Evolutionary conservation across 2,797 vertebrate species (phyloP).

Genomic region (Pipistrellus pygmaeus): DNA sequence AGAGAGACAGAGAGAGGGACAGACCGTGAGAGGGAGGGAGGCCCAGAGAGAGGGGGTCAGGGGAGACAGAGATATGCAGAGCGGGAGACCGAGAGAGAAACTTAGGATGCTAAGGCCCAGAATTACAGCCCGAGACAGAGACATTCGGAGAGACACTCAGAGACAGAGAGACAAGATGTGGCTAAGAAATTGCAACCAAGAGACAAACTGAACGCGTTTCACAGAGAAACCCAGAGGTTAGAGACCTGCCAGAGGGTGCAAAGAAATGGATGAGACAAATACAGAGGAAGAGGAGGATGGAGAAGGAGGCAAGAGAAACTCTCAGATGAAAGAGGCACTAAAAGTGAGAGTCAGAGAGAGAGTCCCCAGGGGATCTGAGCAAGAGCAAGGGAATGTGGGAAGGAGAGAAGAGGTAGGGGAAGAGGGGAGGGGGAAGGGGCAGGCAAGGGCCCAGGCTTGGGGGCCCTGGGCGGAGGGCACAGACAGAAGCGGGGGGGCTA

Average conservation of each 20-base stretch:
- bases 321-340: neutral
- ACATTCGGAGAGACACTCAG: neutral
- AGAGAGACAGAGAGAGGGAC: slow-evolving; percentile 67
- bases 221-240: neutral
- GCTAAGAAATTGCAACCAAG: neutral
- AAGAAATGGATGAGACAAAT: slow-evolving; percentile 47
- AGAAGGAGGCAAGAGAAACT: neutral
- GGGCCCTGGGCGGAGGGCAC: slow-evolving; percentile 72
- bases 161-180: neutral
- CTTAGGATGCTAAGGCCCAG: neutral
- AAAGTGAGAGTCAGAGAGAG: neutral
- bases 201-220: neutral
- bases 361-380: neutral
- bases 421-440: too few species aligned
- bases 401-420: neutral
- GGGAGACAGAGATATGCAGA: neutral
- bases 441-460: slow-evolving; percentile 64
- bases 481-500: neutral
- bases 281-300: slow-evolving; percentile 12
- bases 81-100: neutral
- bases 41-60: neutral
- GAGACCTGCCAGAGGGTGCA: neutral
- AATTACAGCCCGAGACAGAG: neutral
- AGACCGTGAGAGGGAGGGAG: neutral
- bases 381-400: neutral